These are phyloP conservation scores for Grammomys dolichurus DNA, from an alignment of 2,113 vertebrate genomes.

Conservation along the genomic window DNA sequence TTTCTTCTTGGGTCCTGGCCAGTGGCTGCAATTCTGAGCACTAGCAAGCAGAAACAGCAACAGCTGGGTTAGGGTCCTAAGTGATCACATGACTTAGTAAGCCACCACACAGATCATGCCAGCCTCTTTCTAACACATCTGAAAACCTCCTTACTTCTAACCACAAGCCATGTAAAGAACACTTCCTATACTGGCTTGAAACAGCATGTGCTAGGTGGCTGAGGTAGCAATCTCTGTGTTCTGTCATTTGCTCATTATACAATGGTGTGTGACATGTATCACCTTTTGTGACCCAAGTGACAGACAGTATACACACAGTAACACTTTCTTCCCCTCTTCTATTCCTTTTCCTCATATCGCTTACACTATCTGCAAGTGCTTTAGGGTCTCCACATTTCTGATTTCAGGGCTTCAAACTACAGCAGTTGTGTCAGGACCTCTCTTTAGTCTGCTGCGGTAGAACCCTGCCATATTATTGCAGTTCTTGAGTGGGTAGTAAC, in stretches of 20 bases:
- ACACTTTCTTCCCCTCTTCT: neutral
- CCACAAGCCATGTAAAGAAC: neutral
- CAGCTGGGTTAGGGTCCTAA: neutral
- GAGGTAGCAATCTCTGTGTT: neutral
- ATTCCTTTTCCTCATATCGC: neutral
- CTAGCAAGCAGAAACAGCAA: neutral
- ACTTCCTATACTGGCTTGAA: neutral
- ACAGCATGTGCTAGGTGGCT: neutral
- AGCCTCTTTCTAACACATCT: neutral
- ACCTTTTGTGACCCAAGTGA: neutral
- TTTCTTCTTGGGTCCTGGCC: neutral
- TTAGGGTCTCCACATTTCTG: neutral
- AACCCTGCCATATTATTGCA: neutral
- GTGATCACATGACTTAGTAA: conserved; percentile 16
- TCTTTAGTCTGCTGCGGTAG: neutral
- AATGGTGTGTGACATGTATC: neutral
- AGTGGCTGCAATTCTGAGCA: neutral
- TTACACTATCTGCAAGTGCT: neutral
- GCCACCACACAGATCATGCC: neutral
- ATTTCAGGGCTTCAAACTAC: neutral
- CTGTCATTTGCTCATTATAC: conserved; percentile 15
- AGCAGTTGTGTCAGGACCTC: neutral
- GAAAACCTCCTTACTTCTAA: conserved; percentile 3
- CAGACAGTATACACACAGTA: neutral
- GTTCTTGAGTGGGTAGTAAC: neutral